Evolutionary conservation across 1,140 invertebrate species (phyloP), one percentile per base, ranked within the genome.

Genomic region (Zaprionus gabonicus): DNA sequence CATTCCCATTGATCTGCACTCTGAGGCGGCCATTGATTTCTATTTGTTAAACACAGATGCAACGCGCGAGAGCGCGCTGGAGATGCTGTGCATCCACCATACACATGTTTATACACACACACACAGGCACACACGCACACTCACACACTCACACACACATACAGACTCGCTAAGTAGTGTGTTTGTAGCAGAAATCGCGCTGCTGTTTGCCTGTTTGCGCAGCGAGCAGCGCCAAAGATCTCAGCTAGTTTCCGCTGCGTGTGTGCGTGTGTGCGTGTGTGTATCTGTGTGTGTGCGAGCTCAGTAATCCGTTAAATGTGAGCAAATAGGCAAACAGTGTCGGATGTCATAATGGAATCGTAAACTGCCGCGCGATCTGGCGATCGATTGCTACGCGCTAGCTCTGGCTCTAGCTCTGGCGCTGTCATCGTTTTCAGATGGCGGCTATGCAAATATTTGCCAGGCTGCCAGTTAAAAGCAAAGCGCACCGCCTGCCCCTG

Each of bases 291-390:
- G 41, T 46, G 62, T 72, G 69, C 57, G 63, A 58, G 55, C 81
- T 56, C 80, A 87, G 81, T 88, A 85, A 88, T 90, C 84, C 84
- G 84, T 88, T 88, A 90, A 90, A 88, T 88, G 85, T 88, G 85
- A 63, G 84, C 84, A 88, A 88, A 88, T 78, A 88, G 82, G 44
- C 53, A 80, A 76, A 66, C 72, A 79, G 85, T 79, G 75, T 90
- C 84, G 73, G 63, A 81, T 88, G 76, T 85, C 86, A 80, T 87
- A 82, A 73, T 82, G 83, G 82, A 81, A 77, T 55, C 55, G 59
- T 74, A 31, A 71, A 71, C 38, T 27, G 27, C 53, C 36, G 41
- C 6, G 23, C 28, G 55, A 62, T 34, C 46, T 23, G 56, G 25
- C 57, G 57, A 71, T 71, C 53, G 70, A 66, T 71, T 71, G 62